Percentiles rank a stretch among this genome's conserved stretches.
phyloP scores from a whole-genome alignment of 2,113 vertebrate genomes.

The Spea multiplicata region DNA sequence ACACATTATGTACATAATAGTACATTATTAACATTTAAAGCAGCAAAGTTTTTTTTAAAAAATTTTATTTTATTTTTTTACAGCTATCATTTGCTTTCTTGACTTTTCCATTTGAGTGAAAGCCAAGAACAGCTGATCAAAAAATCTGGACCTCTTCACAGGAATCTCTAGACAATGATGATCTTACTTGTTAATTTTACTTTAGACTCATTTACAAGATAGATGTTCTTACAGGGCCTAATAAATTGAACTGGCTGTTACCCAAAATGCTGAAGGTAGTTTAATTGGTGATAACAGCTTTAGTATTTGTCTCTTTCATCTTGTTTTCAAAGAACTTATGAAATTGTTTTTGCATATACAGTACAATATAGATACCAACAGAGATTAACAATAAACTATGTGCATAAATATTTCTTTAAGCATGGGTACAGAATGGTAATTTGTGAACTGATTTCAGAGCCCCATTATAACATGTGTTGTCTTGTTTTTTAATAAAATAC shows the following conservation, averaged over 20 bases:
- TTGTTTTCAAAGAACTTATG: constrained; percentile 12
- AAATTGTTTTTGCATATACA: constrained; percentile 4
- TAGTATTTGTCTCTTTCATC: constrained; percentile 23
- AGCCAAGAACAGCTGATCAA: constrained; percentile 33
- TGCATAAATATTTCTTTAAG: neutral
- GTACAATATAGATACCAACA: neutral
- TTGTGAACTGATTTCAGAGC: neutral
- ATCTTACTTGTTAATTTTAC: constrained; percentile 42
- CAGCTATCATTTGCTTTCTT: constrained; percentile 17
- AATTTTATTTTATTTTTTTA: constrained; percentile 8
- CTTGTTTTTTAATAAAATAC: too few relatives aligned
- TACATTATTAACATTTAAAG: neutral
- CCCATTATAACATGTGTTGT: too few relatives aligned
- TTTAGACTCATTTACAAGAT: constrained; percentile 38
- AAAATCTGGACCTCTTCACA: constrained; percentile 25
- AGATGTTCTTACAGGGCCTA: constrained; percentile 26
- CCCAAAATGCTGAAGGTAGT: constrained; percentile 37
- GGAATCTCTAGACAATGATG: constrained; percentile 32
- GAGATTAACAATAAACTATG: neutral
- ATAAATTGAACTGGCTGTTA: constrained; percentile 37
- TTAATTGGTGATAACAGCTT: constrained; percentile 36
- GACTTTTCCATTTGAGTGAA: constrained; percentile 26
- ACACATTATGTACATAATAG: neutral
- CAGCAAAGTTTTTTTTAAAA: neutral
- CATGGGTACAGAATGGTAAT: neutral